Percentiles rank a stretch among this genome's conserved stretches.
Evolutionary conservation across 2,888 invertebrate species (phyloP).

Genomic region (Eupithecia insigniata): DNA sequence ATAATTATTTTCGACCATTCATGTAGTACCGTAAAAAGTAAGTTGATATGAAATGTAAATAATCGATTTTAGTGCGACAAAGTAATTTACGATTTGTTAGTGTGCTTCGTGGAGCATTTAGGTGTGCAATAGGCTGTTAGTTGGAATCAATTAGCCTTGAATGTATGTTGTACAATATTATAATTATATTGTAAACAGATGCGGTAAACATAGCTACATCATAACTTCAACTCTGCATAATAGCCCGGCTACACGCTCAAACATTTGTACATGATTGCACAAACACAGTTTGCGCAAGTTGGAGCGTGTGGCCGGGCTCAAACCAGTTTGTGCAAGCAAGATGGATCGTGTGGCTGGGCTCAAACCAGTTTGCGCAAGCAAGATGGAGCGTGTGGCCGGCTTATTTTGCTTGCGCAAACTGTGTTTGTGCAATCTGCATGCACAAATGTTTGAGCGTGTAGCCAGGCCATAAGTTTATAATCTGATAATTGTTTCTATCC

Average conservation of each 20-base stretch:
- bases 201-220: not conserved
- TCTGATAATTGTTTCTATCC: not conserved
- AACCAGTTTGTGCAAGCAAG: too few relatives aligned
- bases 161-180: slow-evolving; percentile 19
- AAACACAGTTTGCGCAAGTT: too few relatives aligned
- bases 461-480: too few relatives aligned
- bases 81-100: slow-evolving; percentile 72
- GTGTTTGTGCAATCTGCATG: too few relatives aligned
- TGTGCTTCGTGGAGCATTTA: slow-evolving; percentile 44
- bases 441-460: too few relatives aligned
- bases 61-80: slow-evolving; percentile 59
- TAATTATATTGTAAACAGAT: not conserved
- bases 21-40: slow-evolving; percentile 43
- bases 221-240: not conserved
- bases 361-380: too few relatives aligned
- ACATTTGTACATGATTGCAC: too few relatives aligned
- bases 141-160: slow-evolving; percentile 3
- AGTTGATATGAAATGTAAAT: slow-evolving; percentile 67
- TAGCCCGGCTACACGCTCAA: too few relatives aligned
- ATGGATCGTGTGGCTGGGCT: too few relatives aligned
- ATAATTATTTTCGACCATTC: not conserved
- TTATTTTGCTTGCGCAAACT: too few relatives aligned
- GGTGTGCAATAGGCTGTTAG: slow-evolving; percentile 31
- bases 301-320: too few relatives aligned
- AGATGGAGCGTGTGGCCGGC: too few relatives aligned